Base-by-base conservation (phyloP, 2,113 vertebrate species). In the Entomyzon cyanotis region DNA sequence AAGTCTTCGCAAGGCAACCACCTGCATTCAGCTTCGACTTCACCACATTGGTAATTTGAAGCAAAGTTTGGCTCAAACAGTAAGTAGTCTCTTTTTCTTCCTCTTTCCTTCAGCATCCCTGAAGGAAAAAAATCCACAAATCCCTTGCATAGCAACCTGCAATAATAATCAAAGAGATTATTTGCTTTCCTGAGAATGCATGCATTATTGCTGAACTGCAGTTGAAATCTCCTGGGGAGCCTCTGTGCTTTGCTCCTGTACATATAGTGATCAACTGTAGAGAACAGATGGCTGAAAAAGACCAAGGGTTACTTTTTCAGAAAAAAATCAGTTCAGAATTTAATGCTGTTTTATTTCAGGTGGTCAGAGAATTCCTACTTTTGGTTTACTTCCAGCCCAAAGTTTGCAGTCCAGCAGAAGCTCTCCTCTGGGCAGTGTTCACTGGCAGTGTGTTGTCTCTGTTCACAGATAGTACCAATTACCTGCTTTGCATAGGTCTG, bases 1-100 rank as follows among this genome's bases (percentile, higher is more conserved):
- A 79, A 89, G 76, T 44, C 97, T 98, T 78, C 96, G 74, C 84
- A 98, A 98, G 90, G 81, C 94, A 23, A 90, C 50, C 41, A 68
- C 90, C 55, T 76, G 78, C 47, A 52, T 98, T 89, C 96, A 96
- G 28, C 97, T 98, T 79, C 81, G 3, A 25, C 97, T 98, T 3
- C 97, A 96, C 62, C 89, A 15, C 33, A 2, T 50, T 1, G 39
- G 4, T 1, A 39, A 39, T 12, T 2, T 23, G 75, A 90, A 78
- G 69, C 91, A 71, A 85, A 93, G 62, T 15, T 96, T 97, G 75
- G 94, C 97, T 70, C 64, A 96, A 90, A 96, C 90, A 80, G 98
- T 98, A 89, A 78, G 97, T 88, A 0, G 1, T 58, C n/a, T 15
- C 84, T 65, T 68, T 65, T 41, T 8, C 9, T 7, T 74, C 25